Conservation (phyloP, 1,140 invertebrate genomes). For the Drosophila pseudoananassae region DNA sequence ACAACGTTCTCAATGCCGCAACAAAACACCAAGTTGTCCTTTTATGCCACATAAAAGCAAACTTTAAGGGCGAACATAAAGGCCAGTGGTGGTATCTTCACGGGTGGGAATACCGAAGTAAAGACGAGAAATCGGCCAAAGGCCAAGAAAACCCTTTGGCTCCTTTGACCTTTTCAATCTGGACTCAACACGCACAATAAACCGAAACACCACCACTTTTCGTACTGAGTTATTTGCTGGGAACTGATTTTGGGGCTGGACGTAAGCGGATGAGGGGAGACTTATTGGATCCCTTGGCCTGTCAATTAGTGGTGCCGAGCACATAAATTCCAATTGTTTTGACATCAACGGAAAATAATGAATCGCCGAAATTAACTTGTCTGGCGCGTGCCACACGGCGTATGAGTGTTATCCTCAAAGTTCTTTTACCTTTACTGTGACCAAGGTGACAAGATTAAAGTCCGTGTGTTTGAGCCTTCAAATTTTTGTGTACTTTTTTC, state of each 20-base stretch:
- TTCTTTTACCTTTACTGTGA: constrained; percentile 14
- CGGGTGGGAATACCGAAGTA: not conserved
- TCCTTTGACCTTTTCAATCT: constrained; percentile 51
- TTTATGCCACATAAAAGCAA: constrained; percentile 44
- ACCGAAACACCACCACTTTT: constrained; percentile 26
- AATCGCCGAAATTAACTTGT: constrained; percentile 54
- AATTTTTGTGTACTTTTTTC: constrained; percentile 11
- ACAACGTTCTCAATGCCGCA: constrained; percentile 37
- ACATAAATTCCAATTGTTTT: constrained; percentile 59
- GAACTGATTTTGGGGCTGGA: constrained; percentile 35
- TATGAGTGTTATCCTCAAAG: constrained; percentile 15
- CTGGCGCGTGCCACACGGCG: constrained; percentile 35
- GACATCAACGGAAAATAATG: constrained; percentile 51
- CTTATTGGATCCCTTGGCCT: constrained; percentile 38
- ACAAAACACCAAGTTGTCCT: constrained; percentile 44
- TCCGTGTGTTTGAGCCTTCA: not conserved
- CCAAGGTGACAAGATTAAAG: constrained; percentile 16
- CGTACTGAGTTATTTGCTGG: constrained; percentile 20
- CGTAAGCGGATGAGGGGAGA: not conserved
- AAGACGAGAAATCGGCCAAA: constrained; percentile 15
- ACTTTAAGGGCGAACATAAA: constrained; percentile 42
- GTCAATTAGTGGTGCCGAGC: constrained; percentile 42
- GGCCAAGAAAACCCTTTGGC: constrained; percentile 39
- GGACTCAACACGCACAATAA: constrained; percentile 42
- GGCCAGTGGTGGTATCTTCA: constrained; percentile 13